phyloP scores from a whole-genome alignment of 1,140 invertebrate species.

The Pogonognathellus flavescens region DNA sequence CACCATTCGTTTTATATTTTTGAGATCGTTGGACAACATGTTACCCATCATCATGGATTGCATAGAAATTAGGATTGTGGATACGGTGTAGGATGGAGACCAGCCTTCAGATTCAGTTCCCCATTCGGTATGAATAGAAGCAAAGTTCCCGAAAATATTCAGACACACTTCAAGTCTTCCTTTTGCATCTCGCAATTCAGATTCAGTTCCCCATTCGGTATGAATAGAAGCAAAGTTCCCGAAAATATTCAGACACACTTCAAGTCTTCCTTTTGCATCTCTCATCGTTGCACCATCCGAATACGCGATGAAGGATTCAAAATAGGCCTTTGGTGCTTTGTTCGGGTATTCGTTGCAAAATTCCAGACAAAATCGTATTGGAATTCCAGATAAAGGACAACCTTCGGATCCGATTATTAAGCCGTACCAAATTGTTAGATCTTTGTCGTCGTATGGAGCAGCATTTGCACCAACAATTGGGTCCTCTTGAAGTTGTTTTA shows the following conservation, averaged over 20 bases:
- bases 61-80: constrained; percentile 51
- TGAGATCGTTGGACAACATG: constrained; percentile 27
- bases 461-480: constrained; percentile 50
- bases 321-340: constrained; percentile 42
- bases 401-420: constrained; percentile 18
- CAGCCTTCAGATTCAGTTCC: constrained; percentile 33
- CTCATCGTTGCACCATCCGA: neutral
- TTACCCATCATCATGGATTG: constrained; percentile 41
- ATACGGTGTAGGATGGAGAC: constrained; percentile 43
- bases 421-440: constrained; percentile 42
- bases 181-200: neutral
- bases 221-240: constrained; percentile 17
- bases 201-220: constrained; percentile 24
- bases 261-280: constrained; percentile 13
- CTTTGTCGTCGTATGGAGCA: constrained; percentile 30
- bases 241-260: constrained; percentile 54
- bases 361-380: constrained; percentile 51
- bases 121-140: constrained; percentile 9
- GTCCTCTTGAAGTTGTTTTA: constrained; percentile 43
- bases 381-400: constrained; percentile 24
- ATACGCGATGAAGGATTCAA: constrained; percentile 41
- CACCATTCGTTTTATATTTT: constrained; percentile 15
- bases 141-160: constrained; percentile 53
- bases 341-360: constrained; percentile 44
- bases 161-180: constrained; percentile 49